These are phyloP conservation scores for Caenorhabditis briggsae DNA, from an alignment of 1,140 invertebrate genomes.

Conservation along the genomic window DNA sequence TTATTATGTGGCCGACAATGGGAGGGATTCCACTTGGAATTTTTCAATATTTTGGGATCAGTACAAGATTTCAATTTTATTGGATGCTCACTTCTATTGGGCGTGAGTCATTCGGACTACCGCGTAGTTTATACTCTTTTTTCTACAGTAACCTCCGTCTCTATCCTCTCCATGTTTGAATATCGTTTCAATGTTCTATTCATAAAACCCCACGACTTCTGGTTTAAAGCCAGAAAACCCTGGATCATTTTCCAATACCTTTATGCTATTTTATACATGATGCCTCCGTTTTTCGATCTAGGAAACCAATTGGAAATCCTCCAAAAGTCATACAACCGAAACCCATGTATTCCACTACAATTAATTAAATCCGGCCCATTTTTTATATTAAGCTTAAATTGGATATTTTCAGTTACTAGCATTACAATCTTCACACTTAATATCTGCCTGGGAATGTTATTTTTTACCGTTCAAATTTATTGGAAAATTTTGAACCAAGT, in stretches of 20 bases:
- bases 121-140: too few relatives aligned
- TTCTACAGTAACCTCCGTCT: neutral
- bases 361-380: neutral
- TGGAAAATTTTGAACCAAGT: conserved; percentile 7
- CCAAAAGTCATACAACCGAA: neutral
- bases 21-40: conserved; percentile 12
- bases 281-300: neutral
- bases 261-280: neutral
- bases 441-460: neutral
- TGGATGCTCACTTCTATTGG: neutral
- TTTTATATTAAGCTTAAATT: conserved; percentile 7
- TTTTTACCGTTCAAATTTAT: conserved; percentile 3
- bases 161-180: conserved; percentile 23
- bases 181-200: conserved; percentile 5
- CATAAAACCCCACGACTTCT: neutral
- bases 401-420: neutral
- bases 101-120: neutral
- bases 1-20: conserved; percentile 31
- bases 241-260: neutral
- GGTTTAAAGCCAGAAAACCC: neutral
- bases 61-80: neutral
- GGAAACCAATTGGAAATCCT: neutral
- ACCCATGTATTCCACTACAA: neutral
- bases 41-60: neutral
- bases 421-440: neutral